Evolutionary conservation across 64 coral and sea anemone species (phyloP), one percentile per base, ranked within the genome.

Genomic region (Anthopleura sola): DNA sequence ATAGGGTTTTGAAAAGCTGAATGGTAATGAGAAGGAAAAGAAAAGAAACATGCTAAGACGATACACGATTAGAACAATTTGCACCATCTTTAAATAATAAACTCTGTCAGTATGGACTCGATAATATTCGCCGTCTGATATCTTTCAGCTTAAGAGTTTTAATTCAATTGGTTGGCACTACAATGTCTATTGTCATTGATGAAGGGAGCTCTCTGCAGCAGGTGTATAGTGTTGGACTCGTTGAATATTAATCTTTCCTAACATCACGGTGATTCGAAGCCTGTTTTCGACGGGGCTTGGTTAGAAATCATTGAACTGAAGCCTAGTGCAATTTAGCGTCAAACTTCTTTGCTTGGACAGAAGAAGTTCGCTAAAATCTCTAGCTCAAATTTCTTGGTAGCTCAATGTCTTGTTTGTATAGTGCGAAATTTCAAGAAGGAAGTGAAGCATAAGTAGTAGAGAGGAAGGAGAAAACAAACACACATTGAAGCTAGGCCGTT

Each of bases 201-300:
- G 26, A 34, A 71, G 66, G 58, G 13, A 71, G 14, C n/a, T 33
- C 66, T 71, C 66, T 32, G 28, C 66, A 71, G 66, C 66, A 71
- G 66, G 66, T 71, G 66, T 34, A 34, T 71, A 71, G 66, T 34
- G 13, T 2, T 31, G 66, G 29, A 71, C 13, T 71, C 66, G 66
- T 32, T 71, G 66, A 71, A 71, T 71, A 71, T 71, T 71, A 71
- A 71, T 71, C 66, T 71, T 34, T 15, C 21, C 58, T n/a, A 62
- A 71, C n/a, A 71, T 31, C 66, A 32, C 66, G 28, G 13, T 71
- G 28, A 71, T 33, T 71, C 66, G 9, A 71, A 34, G n/a, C 28
- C 16, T 31, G n/a, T 34, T 32, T 71, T 28, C 66, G 26, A 62
- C 23, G 26, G 66, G 29, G 26, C 28, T 71, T 29, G 66, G n/a